A percentile compares a stretch with the other conserved stretches of the same genome.
These are phyloP conservation scores for Zoroaster sp. DNA, from an alignment of 53 echinoderm and acorn worm genomes.

Conservation along the genomic window DNA sequence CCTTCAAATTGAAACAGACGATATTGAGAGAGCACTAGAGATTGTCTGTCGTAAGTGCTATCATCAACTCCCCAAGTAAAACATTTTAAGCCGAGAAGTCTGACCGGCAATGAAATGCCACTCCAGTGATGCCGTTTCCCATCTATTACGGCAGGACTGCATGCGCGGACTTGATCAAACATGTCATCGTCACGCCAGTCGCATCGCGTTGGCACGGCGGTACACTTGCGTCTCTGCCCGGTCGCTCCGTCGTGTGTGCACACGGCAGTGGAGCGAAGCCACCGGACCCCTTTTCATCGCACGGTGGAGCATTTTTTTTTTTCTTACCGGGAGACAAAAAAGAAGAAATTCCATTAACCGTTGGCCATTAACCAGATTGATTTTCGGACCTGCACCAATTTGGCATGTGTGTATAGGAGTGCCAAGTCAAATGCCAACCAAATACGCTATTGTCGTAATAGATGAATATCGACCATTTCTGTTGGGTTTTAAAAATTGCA, in stretches of 20 bases:
- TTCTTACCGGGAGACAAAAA: background rate
- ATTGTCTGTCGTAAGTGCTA: slow-evolving; percentile 9
- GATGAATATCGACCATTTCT: background rate
- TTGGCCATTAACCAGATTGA: slow-evolving; percentile 37
- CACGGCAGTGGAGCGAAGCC: slow-evolving; percentile 36
- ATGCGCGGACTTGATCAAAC: slow-evolving; percentile 5
- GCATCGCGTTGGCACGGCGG: background rate
- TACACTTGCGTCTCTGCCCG: background rate
- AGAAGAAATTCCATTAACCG: background rate
- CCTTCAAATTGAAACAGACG: slow-evolving; percentile 43
- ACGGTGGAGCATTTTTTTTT: background rate
- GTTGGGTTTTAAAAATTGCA: background rate
- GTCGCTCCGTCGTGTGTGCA: slow-evolving; percentile 31
- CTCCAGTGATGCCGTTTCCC: background rate
- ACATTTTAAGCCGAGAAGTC: background rate
- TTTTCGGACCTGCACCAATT: background rate
- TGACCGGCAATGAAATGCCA: background rate
- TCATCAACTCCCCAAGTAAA: slow-evolving; percentile 14
- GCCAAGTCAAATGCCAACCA: background rate
- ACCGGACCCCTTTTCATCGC: background rate
- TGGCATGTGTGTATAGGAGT: background rate
- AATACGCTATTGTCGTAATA: background rate
- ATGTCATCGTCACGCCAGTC: background rate
- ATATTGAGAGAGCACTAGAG: slow-evolving; percentile 39
- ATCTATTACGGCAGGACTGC: background rate